Evolutionary conservation across 2,888 invertebrate species (phyloP), one percentile per base, ranked within the genome.

Genomic region (Priocnemis perturbator): DNA sequence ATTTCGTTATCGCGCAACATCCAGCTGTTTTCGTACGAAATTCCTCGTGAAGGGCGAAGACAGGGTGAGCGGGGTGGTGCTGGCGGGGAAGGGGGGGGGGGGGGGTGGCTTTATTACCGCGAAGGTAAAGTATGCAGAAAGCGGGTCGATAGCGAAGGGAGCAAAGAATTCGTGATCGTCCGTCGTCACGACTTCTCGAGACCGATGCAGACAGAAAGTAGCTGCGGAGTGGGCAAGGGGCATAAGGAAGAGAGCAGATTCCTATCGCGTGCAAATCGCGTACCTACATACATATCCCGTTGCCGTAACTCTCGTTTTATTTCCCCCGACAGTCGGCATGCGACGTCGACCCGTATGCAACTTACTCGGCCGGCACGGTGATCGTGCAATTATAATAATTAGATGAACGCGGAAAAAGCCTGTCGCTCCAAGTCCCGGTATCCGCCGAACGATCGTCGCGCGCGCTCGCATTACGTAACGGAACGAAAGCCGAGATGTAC

Each of bases 131-230:
- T 69, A 78, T 78, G 73, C 69, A 71, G 59, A 60, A 64, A 68
- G 73, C 37, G 37, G 65, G 58, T 69, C 64, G 70, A 74, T 73
- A 37, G 73, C 62, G 66, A 78, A 80, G 79, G 71, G 63, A 67
- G 64, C 78, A 75, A 82, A 83, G 81, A 83, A 83, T 82, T 81
- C 80, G 82, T 86, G 85, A 86, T 86, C 83, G 85, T 84, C 81
- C 81, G 81, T 37, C 79, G 79, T 79, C 76, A 81, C 76, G 79
- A 76, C 64, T 74, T 71, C 67, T 67, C 60, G 66, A 69, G 67
- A 59, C 65, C 79, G 85, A 86, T 85, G 26, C 5, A 26, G 26
- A 26, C 26, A 26, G 26, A 26, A 26, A 5, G 26, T 26, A 26
- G 26, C 2, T 2, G 5, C 26, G 5, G 2, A 26, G 3, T 5